Base-by-base conservation (phyloP, 92 coral and sea anemone genomes). In the Actinostola sp. region DNA sequence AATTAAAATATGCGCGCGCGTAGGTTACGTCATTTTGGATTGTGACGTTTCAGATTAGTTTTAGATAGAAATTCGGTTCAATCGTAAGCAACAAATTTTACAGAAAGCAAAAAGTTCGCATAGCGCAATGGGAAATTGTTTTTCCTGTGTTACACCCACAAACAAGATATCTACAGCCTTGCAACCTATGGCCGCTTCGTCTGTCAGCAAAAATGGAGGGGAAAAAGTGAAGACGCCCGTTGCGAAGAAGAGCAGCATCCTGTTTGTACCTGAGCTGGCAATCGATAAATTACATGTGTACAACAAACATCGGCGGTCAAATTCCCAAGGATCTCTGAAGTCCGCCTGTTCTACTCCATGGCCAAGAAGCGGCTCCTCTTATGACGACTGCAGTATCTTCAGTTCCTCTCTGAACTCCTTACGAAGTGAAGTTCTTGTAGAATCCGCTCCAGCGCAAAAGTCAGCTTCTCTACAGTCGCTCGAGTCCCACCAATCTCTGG, bases 341-440 rank as follows among this genome's bases (percentile, higher is more conserved):
- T 25, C 64, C 41, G 29, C 1, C 8, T 58, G 38, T 0, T 3
- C 61, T 15, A 58, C 43, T 58, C 64, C 64, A 3, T 27, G 64
- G 64, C 64, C 64, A 58, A 16, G 36, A 58, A 58, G 64, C 23
- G 64, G 29, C 20, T 28, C 64, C 8, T 58, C 64, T 9, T 30
- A 16, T n/a, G 21, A 17, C 17, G 62, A 56, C 31, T n/a, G n/a
- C n/a, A n/a, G n/a, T n/a, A 9, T 26, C 31, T 17, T 17, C 21
- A 8, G 20, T 30, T 31, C 64, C n/a, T 58, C 12, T 4, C 4
- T 58, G 3, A 4, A 36, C 4, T 14, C 55, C 16, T n/a, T 23
- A 49, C 21, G 0, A 0, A 21, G 25, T 16, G 55, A 49, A 17
- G 21, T 16, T 20, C 16, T 58, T 12, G 23, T 30, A 14, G 10